These are phyloP conservation scores for Drosophila falleni DNA, from an alignment of 2,888 invertebrate genomes.

Conservation along the genomic window DNA sequence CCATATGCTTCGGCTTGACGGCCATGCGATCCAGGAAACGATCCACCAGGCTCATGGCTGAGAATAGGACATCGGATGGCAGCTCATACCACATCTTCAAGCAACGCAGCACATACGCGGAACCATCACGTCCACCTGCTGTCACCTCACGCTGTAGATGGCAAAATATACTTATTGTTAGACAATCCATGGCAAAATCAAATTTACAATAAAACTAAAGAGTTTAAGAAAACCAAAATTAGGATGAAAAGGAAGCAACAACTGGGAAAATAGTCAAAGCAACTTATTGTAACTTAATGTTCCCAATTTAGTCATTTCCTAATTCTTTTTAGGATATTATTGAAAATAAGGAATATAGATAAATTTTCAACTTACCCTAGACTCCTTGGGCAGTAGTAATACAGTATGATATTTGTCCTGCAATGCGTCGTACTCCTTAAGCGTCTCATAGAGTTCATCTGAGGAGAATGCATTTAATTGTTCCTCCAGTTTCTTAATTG, in stretches of 20 bases:
- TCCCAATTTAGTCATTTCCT: no score
- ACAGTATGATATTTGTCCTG: slow-evolving; percentile 90
- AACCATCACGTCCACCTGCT: slow-evolving; percentile 91
- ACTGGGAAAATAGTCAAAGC: no score
- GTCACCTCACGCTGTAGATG: slow-evolving; percentile 88
- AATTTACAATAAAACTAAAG: neutral
- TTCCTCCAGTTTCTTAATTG: slow-evolving; percentile 78
- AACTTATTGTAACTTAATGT: no score
- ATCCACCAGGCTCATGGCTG: slow-evolving; percentile 92
- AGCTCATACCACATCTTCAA: slow-evolving; percentile 94
- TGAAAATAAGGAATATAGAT: no score
- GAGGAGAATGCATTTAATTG: slow-evolving; percentile 80
- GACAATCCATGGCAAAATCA: neutral
- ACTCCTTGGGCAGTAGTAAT: slow-evolving; percentile 88
- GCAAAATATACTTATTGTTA: neutral
- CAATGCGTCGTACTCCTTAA: slow-evolving; percentile 89
- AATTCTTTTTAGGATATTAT: no score
- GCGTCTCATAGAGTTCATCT: slow-evolving; percentile 86
- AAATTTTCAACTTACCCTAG: slow-evolving; percentile 86
- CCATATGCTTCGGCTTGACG: slow-evolving; percentile 92
- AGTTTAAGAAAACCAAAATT: no score
- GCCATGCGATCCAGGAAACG: slow-evolving; percentile 94
- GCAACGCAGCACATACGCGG: slow-evolving; percentile 92
- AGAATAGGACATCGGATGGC: slow-evolving; percentile 91
- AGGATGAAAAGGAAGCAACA: no score